phyloP scores from a whole-genome alignment of 1,140 invertebrate species.

The Ctenoplectra terminalis region DNA sequence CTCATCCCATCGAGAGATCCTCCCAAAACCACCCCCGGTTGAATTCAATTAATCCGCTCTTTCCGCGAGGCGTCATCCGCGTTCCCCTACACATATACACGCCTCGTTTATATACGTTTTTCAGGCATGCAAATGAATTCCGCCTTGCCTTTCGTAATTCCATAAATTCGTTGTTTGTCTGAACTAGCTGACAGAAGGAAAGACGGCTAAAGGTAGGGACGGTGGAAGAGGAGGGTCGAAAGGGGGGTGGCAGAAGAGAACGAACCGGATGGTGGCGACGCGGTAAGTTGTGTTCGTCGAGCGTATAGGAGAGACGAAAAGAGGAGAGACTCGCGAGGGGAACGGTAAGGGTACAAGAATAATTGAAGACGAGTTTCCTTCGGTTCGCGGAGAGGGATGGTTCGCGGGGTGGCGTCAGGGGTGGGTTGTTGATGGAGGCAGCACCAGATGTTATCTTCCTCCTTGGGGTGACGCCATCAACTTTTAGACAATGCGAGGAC shows the following conservation, averaged over 20 bases:
- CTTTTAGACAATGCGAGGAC: conserved; percentile 81
- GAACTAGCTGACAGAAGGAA: conserved; percentile 77
- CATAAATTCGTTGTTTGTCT: conserved; percentile 78
- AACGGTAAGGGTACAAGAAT: conserved; percentile 76
- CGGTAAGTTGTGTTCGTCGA: conserved; percentile 70
- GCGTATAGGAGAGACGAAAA: conserved; percentile 47
- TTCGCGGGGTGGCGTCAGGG: conserved; percentile 65
- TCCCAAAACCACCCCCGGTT: neutral
- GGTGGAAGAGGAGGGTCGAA: neutral
- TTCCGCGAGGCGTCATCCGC: conserved; percentile 15
- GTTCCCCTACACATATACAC: neutral
- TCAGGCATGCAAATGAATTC: conserved; percentile 79
- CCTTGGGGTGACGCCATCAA: conserved; percentile 80
- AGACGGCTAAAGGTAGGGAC: conserved; percentile 47
- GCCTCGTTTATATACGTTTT: conserved; percentile 51
- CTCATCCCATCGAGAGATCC: neutral
- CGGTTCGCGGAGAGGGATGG: conserved; percentile 69
- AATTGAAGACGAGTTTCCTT: conserved; percentile 82
- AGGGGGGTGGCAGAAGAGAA: conserved; percentile 52
- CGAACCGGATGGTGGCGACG: conserved; percentile 76
- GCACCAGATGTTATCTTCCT: conserved; percentile 81
- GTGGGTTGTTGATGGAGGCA: conserved; percentile 80
- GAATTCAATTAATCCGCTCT: conserved; percentile 31
- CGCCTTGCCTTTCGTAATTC: conserved; percentile 75
- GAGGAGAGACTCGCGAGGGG: conserved; percentile 56